A percentile compares a stretch with the other conserved stretches of the same genome.
Conservation (phyloP, 2,113 vertebrate genomes). For the Poecile atricapillus region DNA sequence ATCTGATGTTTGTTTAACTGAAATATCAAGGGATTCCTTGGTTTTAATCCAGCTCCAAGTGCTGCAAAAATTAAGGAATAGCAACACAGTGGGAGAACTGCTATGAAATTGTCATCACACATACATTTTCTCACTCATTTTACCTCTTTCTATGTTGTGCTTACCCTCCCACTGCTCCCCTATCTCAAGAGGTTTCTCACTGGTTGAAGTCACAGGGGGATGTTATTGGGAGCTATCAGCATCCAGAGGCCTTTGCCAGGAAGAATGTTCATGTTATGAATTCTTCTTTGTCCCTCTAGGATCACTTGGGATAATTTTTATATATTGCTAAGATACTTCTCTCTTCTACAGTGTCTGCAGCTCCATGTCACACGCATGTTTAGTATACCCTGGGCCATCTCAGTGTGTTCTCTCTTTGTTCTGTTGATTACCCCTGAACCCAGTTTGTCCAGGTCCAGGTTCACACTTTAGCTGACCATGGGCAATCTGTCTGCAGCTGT, state of each 20-base stretch:
- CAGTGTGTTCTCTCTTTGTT: background rate
- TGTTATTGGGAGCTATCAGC: background rate
- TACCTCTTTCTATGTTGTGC: background rate
- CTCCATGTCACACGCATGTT: background rate
- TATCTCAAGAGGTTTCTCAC: background rate
- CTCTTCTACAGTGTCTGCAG: background rate
- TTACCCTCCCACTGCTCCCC: background rate
- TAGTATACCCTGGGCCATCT: no score
- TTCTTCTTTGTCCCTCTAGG: background rate
- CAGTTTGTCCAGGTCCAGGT: background rate
- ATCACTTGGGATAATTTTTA: background rate
- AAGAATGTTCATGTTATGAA: background rate
- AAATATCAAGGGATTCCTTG: background rate
- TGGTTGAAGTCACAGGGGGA: fast-evolving
- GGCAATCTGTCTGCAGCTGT: background rate
- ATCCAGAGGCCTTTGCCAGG: background rate
- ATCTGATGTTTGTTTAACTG: background rate
- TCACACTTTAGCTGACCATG: fast-evolving
- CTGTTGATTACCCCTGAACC: background rate
- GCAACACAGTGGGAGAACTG: background rate
- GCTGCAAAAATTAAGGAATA: background rate
- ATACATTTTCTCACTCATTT: background rate
- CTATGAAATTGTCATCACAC: background rate
- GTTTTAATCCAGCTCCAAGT: background rate
- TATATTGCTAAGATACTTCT: background rate